Conservation (phyloP, 1,140 invertebrate species). For the Dryas iulia region DNA sequence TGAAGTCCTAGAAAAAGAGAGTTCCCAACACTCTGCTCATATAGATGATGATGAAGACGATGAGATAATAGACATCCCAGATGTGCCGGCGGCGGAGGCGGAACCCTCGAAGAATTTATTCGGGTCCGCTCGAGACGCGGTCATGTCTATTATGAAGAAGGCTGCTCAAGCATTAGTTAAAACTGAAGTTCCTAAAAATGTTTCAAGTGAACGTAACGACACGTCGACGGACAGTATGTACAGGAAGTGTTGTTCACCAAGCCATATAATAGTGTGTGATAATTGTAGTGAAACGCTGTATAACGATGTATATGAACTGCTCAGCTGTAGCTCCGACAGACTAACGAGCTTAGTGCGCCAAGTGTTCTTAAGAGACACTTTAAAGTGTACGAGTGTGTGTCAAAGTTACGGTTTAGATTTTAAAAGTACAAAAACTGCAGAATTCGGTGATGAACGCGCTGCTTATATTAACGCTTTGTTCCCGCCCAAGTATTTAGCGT, state of each 20-base stretch:
- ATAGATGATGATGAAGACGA: slow-evolving; percentile 85
- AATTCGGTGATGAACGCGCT: slow-evolving; percentile 68
- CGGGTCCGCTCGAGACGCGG: slow-evolving; percentile 91
- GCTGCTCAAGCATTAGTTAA: slow-evolving; percentile 90
- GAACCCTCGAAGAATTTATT: slow-evolving; percentile 86
- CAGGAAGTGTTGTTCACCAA: slow-evolving; percentile 82
- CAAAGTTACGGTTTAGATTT: slow-evolving; percentile 82
- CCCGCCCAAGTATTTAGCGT: slow-evolving; percentile 84
- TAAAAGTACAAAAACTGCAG: slow-evolving; percentile 76
- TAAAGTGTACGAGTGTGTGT: slow-evolving; percentile 81
- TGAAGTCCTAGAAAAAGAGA: slow-evolving; percentile 91
- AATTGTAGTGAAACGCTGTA: slow-evolving; percentile 85
- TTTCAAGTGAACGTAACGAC: slow-evolving; percentile 70
- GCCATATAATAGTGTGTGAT: slow-evolving; percentile 85
- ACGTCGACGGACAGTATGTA: slow-evolving; percentile 68
- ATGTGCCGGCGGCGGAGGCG: slow-evolving; percentile 61
- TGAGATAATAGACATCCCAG: slow-evolving; percentile 80
- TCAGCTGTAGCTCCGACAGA: slow-evolving; percentile 83
- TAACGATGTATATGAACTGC: slow-evolving; percentile 83
- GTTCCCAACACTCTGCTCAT: slow-evolving; percentile 81
- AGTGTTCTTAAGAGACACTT: slow-evolving; percentile 79
- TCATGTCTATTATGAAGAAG: slow-evolving; percentile 93
- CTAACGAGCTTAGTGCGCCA: slow-evolving; percentile 81
- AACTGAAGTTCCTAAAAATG: slow-evolving; percentile 82
- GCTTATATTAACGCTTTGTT: slow-evolving; percentile 83